Conservation (phyloP, 2,888 invertebrate species). For the Conus canariensis region DNA sequence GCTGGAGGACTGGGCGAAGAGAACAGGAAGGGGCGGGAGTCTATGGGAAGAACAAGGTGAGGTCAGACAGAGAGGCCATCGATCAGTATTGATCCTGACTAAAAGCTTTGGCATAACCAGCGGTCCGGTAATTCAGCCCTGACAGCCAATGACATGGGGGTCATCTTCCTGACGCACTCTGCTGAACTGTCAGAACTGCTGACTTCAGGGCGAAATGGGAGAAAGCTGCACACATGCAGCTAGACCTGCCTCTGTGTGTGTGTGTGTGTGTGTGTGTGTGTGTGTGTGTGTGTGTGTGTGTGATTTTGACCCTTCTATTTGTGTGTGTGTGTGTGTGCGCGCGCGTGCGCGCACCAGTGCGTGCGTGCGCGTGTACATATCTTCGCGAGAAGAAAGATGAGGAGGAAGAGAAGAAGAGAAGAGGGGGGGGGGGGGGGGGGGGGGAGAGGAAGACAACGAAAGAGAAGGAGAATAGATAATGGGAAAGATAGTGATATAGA, state of each 20-base stretch:
- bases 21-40: too few relatives aligned
- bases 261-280: conserved; percentile 17
- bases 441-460: neutral
- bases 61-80: too few relatives aligned
- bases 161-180: too few relatives aligned
- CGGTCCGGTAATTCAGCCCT: too few relatives aligned
- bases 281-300: conserved; percentile 22
- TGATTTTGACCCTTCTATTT: neutral
- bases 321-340: conserved; percentile 26
- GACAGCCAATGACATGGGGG: too few relatives aligned
- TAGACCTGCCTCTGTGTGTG: neutral
- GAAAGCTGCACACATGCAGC: too few relatives aligned
- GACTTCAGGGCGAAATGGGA: too few relatives aligned
- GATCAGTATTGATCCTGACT: too few relatives aligned
- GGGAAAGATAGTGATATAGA: neutral
- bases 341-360: neutral
- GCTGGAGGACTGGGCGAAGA: too few relatives aligned
- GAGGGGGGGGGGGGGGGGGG: neutral
- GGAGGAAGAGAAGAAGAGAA: neutral
- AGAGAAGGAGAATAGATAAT: conserved; percentile 6
- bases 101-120: too few relatives aligned
- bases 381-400: neutral
- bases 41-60: too few relatives aligned
- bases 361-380: neutral
- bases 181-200: too few relatives aligned